Evolutionary conservation across 2,113 vertebrate genomes (phyloP).

Genomic region (Typhlomys cinereus): DNA sequence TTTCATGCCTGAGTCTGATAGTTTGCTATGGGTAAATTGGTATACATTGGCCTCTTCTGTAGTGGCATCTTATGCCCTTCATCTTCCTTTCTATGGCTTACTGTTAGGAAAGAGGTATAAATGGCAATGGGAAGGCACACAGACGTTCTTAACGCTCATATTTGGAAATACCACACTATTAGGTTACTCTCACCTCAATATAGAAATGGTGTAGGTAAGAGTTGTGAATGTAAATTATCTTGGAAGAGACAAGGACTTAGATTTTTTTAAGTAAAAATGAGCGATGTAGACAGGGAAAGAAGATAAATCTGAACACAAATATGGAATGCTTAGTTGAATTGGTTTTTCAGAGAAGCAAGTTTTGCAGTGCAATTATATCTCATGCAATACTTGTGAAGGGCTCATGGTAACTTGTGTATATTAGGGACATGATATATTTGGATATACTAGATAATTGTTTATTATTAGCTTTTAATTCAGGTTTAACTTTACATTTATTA

Average conservation of each 20-base stretch:
- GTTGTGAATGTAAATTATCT: background rate
- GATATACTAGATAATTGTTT: background rate
- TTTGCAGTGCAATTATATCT: background rate
- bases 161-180: background rate
- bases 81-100: background rate
- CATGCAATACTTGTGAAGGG: background rate
- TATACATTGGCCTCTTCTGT: background rate
- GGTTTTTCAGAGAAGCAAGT: background rate
- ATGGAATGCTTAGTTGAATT: background rate
- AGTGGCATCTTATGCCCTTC: background rate
- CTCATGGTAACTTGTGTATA: background rate
- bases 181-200: background rate
- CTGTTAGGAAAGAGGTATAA: background rate
- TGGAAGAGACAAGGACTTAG: background rate
- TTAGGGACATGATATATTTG: background rate
- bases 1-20: background rate
- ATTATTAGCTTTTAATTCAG: slow-evolving; percentile 18
- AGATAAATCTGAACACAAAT: background rate
- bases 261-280: slow-evolving; percentile 38
- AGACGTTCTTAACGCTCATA: background rate
- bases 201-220: background rate
- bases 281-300: background rate
- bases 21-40: background rate
- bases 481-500: background rate
- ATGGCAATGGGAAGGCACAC: background rate